Evolutionary conservation across 1,140 invertebrate species (phyloP).

Genomic region (Schlechtendalia chinensis): DNA sequence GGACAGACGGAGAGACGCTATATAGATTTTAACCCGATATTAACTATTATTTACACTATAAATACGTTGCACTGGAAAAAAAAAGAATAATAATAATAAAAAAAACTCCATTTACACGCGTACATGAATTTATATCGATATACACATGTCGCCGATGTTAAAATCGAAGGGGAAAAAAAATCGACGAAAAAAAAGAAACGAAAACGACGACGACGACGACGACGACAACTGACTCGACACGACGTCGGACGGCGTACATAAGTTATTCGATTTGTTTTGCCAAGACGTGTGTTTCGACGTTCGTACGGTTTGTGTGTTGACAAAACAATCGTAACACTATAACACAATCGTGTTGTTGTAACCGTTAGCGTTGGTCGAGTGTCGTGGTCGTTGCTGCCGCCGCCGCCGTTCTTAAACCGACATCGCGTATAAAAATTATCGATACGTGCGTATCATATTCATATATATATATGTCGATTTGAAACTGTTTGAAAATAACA

Average conservation of each 20-base stretch:
- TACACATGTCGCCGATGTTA: too few relatives aligned
- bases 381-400: too few relatives aligned
- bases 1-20: neutral
- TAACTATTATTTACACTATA: slow-evolving; percentile 43
- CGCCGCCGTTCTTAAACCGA: slow-evolving; percentile 39
- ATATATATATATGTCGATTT: neutral
- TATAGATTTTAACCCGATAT: slow-evolving; percentile 39
- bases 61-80: slow-evolving; percentile 37
- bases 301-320: slow-evolving; percentile 24
- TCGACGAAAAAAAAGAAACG: slow-evolving; percentile 9
- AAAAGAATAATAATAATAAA: neutral
- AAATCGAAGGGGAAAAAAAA: too few relatives aligned
- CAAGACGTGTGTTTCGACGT: slow-evolving; percentile 45
- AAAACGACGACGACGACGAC: too few relatives aligned
- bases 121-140: neutral
- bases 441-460: neutral
- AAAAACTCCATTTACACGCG: too few relatives aligned
- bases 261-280: slow-evolving; percentile 31
- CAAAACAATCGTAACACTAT: slow-evolving; percentile 13
- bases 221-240: too few relatives aligned
- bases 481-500: slow-evolving; percentile 21
- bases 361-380: slow-evolving; percentile 28
- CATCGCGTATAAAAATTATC: slow-evolving; percentile 36
- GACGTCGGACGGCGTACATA: neutral
- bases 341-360: too few relatives aligned